phyloP scores from a whole-genome alignment of 2,113 vertebrate species.

The Tragelaphus imberbis region DNA sequence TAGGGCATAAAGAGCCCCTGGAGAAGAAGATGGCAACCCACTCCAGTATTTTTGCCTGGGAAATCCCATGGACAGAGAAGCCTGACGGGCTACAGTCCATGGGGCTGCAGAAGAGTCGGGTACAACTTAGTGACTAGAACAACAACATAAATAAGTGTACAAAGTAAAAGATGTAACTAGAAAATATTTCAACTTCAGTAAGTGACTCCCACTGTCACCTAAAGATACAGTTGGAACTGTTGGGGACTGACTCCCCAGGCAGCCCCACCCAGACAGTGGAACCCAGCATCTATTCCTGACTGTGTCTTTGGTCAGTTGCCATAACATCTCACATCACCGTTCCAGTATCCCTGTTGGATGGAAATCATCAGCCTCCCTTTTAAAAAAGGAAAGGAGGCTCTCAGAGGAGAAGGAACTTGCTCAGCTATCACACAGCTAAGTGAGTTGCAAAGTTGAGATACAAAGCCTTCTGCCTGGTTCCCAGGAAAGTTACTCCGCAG shows the following conservation, averaged over 20 bases:
- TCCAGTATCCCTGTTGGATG: neutral
- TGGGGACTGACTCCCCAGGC: neutral
- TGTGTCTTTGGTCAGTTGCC: neutral
- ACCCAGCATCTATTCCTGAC: neutral
- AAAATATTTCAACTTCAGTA: neutral
- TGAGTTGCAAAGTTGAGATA: neutral
- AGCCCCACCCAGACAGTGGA: neutral
- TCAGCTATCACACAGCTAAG: neutral
- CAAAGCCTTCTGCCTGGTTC: neutral
- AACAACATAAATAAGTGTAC: neutral
- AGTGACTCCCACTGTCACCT: neutral
- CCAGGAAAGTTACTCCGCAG: neutral
- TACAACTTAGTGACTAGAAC: neutral
- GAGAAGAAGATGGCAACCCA: neutral
- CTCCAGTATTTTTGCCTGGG: neutral
- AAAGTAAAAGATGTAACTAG: neutral
- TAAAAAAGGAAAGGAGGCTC: neutral
- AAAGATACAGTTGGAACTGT: neutral
- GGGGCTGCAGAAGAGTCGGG: neutral
- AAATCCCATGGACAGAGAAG: neutral
- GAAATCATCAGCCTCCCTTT: neutral
- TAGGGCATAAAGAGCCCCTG: neutral
- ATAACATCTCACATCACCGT: neutral
- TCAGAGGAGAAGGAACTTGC: neutral
- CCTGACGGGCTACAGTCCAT: neutral